Evolutionary conservation across 53 echinoderm and acorn worm species (phyloP).

Genomic region (Crossaster papposus): DNA sequence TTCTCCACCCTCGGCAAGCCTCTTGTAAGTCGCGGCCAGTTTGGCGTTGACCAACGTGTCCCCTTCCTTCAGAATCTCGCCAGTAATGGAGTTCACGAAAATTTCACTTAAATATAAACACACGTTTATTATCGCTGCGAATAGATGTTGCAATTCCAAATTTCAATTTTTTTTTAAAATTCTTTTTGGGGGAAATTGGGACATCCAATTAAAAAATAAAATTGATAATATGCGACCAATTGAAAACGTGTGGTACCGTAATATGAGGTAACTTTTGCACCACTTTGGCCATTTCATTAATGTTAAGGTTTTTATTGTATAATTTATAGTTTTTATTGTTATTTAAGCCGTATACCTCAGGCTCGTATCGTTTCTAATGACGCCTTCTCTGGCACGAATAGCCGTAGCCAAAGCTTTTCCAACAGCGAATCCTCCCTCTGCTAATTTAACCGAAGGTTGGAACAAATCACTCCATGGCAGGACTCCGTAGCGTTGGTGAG

Average conservation of each 20-base stretch:
- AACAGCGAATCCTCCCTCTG: conserved; percentile 62
- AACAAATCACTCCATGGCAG: conserved; percentile 71
- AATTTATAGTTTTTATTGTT: background rate
- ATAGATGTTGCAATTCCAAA: too few relatives aligned
- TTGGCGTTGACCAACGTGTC: conserved; percentile 64
- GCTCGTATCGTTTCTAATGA: conserved; percentile 32
- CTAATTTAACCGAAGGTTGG: conserved; percentile 68
- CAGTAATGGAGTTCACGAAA: conserved; percentile 51
- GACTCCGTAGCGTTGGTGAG: conserved; percentile 63
- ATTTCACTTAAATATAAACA: conserved; percentile 48
- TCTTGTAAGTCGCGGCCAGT: conserved; percentile 65
- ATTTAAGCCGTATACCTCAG: conserved; percentile 58
- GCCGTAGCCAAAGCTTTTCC: conserved; percentile 35
- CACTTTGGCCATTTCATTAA: background rate
- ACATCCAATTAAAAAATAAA: too few relatives aligned
- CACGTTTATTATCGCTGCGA: too few relatives aligned
- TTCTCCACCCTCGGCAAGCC: conserved; percentile 70
- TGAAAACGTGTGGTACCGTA: too few relatives aligned
- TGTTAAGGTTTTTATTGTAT: background rate
- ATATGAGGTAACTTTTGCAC: too few relatives aligned
- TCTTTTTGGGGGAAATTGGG: too few relatives aligned
- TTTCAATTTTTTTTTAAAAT: too few relatives aligned
- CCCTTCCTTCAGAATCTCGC: conserved; percentile 52
- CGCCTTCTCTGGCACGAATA: conserved; percentile 21
- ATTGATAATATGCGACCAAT: background rate